phyloP scores from a whole-genome alignment of 2,888 invertebrate genomes.

The Notodonta ziczac region DNA sequence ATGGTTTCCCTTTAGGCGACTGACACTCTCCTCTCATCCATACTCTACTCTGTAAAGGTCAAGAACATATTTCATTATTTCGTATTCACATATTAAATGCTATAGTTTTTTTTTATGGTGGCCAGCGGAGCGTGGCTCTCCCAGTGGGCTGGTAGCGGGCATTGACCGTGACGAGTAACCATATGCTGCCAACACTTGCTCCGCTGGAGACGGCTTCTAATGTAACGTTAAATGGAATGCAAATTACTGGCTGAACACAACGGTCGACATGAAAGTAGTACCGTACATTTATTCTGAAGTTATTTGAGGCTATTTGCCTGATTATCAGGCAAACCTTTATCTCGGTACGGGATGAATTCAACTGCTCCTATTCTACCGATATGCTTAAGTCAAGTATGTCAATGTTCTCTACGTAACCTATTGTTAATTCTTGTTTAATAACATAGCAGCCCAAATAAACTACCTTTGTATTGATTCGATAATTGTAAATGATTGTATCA shows the following conservation, averaged over 20 bases:
- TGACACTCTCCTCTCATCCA: no score
- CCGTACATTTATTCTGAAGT: slow-evolving; percentile 2
- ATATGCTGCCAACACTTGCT: slow-evolving; percentile 52
- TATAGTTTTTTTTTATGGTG: slow-evolving; percentile 30
- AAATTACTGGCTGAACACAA: slow-evolving; percentile 20
- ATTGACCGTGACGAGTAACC: slow-evolving; percentile 62
- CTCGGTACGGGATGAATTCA: no score
- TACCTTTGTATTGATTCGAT: no score
- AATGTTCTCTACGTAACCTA: no score
- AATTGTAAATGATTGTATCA: no score
- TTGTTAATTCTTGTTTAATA: no score
- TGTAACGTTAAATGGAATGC: slow-evolving; percentile 41
- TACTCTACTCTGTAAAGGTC: no score
- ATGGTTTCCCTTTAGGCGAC: no score
- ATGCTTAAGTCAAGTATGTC: no score
- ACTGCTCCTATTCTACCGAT: no score
- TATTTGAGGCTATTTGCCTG: slow-evolving; percentile 12
- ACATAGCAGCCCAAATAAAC: no score
- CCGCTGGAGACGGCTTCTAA: slow-evolving; percentile 39
- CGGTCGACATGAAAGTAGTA: not conserved
- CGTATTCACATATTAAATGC: not conserved
- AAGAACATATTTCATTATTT: not conserved
- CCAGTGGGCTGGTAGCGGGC: slow-evolving; percentile 39
- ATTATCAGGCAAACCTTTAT: not conserved
- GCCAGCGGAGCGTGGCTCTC: slow-evolving; percentile 47